These are phyloP conservation scores for Catharus bicknelli DNA, from an alignment of 2,113 vertebrate species.

Conservation along the genomic window DNA sequence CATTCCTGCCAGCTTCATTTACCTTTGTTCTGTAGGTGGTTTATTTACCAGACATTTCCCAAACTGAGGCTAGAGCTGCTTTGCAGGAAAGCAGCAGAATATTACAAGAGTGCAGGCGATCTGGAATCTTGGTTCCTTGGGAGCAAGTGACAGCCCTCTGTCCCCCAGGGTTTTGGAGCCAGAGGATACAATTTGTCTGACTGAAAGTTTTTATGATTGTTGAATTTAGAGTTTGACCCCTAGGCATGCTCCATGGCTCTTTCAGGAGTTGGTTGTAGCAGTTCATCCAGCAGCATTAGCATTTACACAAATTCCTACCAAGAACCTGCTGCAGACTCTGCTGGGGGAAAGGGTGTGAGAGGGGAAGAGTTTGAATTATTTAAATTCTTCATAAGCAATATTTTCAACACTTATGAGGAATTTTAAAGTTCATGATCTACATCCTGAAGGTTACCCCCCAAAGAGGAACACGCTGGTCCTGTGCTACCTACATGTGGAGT, in stretches of 20 bases:
- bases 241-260: background rate
- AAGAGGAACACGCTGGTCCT: background rate
- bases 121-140: background rate
- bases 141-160: background rate
- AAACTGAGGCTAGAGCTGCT: background rate
- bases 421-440: background rate
- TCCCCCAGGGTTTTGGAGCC: background rate
- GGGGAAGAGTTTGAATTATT: background rate
- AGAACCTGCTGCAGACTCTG: background rate
- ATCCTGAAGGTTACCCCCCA: background rate
- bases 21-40: conserved; percentile 45
- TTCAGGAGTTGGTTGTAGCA: background rate
- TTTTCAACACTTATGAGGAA: background rate
- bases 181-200: background rate
- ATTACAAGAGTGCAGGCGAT: background rate
- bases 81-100: background rate
- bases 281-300: background rate
- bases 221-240: background rate
- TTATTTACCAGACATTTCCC: conserved; percentile 28
- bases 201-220: background rate
- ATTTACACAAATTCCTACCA: background rate
- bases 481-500: background rate
- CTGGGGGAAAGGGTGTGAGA: background rate
- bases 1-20: background rate
- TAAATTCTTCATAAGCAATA: background rate